Evolutionary conservation across 2,888 invertebrate genomes (phyloP), one percentile per base, ranked within the genome.

Genomic region (Parnassius orleans): DNA sequence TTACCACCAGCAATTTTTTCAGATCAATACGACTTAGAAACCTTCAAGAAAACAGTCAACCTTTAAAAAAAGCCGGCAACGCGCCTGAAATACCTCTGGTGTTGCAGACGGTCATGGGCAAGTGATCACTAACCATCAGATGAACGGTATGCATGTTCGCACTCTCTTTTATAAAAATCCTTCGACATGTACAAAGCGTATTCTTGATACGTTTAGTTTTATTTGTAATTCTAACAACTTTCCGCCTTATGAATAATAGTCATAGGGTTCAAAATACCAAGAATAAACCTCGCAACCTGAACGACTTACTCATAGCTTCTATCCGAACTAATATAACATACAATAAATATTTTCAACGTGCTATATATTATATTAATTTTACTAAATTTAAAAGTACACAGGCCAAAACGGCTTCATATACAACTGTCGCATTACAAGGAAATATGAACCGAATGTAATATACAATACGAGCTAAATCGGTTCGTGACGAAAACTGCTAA

Each of bases 331-430:
- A 61, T 11, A 19, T 42, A 57, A 57, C 56, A 11, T 57, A 57
- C 19, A 41, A 47, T 53, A 61, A 56, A 61, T 52, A 60, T 60
- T 60, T 54, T 9, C 46, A 53, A 60, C 42, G 41, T 15, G 12
- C 53, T 53, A 53, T 42, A 60, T 41, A 54, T 54, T 33, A 42
- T 58, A 44, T 14, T n/a, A 48, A 53, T 50, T 54, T 54, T 42
- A 14, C 60, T 60, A 54, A 54, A 43, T 42, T 19, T 42, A 54
- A 47, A 15, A 53, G 53, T 53, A 53, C 41, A 42, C 33, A 15
- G 3, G 46, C 15, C 33, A 14, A 33, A 24, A 48, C 14, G 12
- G 11, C 14, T 33, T 3, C 12, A 33, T 10, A 9, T 9, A 41
- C 53, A 41, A n/a, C n/a, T 3, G 54, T 53, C 47, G 24, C 43